Percentiles rank a stretch among this genome's conserved stretches.
phyloP scores from a whole-genome alignment of 2,113 vertebrate genomes.

The Melospiza georgiana region DNA sequence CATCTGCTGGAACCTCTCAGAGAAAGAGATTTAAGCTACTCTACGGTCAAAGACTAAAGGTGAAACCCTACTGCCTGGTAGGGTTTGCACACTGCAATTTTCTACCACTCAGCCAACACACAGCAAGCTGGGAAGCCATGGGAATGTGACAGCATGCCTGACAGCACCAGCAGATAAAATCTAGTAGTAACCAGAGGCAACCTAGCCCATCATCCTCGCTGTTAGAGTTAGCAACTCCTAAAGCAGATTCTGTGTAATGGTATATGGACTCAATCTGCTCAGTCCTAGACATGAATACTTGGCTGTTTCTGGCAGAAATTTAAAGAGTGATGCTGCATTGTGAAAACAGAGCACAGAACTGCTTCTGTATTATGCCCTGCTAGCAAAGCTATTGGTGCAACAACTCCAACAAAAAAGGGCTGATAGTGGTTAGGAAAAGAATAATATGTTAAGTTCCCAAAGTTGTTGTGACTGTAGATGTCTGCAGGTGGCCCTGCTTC shows the following conservation, averaged over 20 bases:
- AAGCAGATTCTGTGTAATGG: background rate
- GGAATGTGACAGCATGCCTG: background rate
- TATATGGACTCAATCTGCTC: background rate
- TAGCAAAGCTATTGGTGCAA: background rate
- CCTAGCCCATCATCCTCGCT: background rate
- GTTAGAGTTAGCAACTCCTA: background rate
- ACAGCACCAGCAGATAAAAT: background rate
- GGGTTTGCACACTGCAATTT: background rate
- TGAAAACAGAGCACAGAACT: background rate
- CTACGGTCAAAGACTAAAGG: background rate
- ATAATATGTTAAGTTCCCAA: background rate
- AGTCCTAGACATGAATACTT: background rate
- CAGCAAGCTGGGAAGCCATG: background rate
- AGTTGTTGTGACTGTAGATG: background rate
- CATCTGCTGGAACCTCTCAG: background rate
- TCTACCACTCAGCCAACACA: background rate
- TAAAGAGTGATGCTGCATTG: background rate
- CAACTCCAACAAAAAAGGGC: background rate
- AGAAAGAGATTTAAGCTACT: background rate
- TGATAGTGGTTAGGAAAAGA: background rate
- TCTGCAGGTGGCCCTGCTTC: background rate
- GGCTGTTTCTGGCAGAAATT: background rate
- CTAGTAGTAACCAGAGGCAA: background rate
- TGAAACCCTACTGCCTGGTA: background rate
- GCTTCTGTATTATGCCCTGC: background rate